A percentile compares a stretch with the other conserved stretches of the same genome.
Evolutionary conservation across 1,140 invertebrate species (phyloP).

Genomic region (Condylostylus longicornis): DNA sequence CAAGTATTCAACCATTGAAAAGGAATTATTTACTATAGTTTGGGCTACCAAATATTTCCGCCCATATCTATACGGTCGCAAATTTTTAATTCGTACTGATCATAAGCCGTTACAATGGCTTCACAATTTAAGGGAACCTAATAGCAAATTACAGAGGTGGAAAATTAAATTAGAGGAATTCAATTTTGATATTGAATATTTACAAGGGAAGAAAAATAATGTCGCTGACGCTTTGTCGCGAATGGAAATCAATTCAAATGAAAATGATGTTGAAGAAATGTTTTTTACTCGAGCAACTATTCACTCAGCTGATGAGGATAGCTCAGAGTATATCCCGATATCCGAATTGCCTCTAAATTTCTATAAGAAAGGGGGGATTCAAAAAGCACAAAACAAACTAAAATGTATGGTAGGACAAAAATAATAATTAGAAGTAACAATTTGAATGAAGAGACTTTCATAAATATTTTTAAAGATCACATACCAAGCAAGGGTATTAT

Average conservation of each 20-base stretch:
- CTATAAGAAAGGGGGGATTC: constrained; percentile 2
- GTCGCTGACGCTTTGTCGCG: constrained; percentile 25
- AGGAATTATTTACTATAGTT: constrained; percentile 21
- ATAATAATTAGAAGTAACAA: not conserved
- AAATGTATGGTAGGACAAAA: not conserved
- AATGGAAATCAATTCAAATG: too few species aligned
- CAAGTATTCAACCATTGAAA: constrained; percentile 20
- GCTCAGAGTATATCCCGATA: constrained; percentile 1
- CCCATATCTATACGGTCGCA: constrained; percentile 33
- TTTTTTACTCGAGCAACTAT: too few species aligned
- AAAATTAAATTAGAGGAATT: constrained; percentile 22
- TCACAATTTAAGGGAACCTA: constrained; percentile 30
- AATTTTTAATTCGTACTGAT: constrained; percentile 37
- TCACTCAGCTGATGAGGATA: not conserved
- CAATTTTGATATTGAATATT: constrained; percentile 23
- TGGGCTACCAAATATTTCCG: constrained; percentile 32
- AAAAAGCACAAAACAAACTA: not conserved
- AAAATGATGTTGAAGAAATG: too few species aligned
- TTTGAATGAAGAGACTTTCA: not conserved
- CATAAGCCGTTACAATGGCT: constrained; percentile 36
- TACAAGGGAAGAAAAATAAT: constrained; percentile 17
- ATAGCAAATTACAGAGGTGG: constrained; percentile 18
- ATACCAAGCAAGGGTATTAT: too few species aligned
- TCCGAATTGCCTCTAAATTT: constrained; percentile 3
- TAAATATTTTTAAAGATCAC: not conserved